A percentile compares a stretch with the other conserved stretches of the same genome.
These are phyloP conservation scores for Meriones psammophilus DNA, from an alignment of 2,797 vertebrate species.

Conservation along the genomic window DNA sequence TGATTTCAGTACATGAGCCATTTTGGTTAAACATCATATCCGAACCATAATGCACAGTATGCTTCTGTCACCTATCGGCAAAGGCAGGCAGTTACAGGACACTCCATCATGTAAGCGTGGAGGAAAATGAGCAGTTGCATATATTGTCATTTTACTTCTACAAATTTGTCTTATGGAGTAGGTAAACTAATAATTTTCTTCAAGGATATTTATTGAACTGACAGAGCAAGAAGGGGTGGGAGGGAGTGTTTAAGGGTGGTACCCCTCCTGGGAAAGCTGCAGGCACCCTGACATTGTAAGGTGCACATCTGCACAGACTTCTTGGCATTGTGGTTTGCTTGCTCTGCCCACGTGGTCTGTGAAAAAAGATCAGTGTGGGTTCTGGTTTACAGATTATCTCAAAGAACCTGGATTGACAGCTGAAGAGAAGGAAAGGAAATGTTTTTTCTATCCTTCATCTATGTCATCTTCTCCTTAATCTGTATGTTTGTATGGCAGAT, in stretches of 20 bases:
- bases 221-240: background rate
- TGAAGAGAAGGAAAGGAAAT: conserved; percentile 8
- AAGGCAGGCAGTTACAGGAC: background rate
- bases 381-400: background rate
- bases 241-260: too few species aligned
- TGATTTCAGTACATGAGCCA: background rate
- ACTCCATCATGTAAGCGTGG: too few species aligned
- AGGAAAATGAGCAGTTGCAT: background rate
- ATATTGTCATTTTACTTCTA: background rate
- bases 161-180: background rate
- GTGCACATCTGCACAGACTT: background rate
- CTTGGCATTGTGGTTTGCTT: background rate
- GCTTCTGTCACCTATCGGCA: background rate
- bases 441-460: background rate
- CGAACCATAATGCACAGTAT: background rate
- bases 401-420: background rate
- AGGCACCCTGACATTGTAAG: background rate
- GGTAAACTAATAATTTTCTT: conserved; percentile 2
- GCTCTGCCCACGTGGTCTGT: background rate
- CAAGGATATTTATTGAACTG: background rate
- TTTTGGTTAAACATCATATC: background rate
- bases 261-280: background rate
- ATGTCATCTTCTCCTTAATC: background rate
- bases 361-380: background rate
- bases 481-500: background rate